Base-by-base conservation (phyloP, 2,113 vertebrate genomes). In the Osmerus mordax region DNA sequence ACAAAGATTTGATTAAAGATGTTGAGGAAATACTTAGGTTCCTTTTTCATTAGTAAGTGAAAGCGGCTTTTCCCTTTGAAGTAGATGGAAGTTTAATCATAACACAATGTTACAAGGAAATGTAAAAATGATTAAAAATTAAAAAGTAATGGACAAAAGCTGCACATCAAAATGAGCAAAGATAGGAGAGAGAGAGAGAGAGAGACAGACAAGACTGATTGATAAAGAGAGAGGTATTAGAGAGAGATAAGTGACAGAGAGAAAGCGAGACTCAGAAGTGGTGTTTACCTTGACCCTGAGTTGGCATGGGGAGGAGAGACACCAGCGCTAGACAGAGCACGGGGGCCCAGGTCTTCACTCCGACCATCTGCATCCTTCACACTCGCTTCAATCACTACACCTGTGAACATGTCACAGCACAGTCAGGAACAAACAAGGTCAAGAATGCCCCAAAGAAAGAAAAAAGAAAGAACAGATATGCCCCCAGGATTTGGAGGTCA, bases 261-360 rank as follows among this genome's bases (percentile, higher is more conserved):
- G 11, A 56, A 18, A 36, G 64, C 13, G 41, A 32, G 25, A 28
- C 25, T 28, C 52, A 2, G 0, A 6, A 59, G 28, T 7, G 18
- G 9, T 32, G 3, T 60, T 91, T 92, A 95, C 94, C 94, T 93
- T 94, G 93, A 74, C 87, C 80, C 67, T 86, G 84, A 47, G 86
- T 89, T 6, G 78, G 77, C 69, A 62, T 74, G 71, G 85, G 77
- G 79, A 91, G 85, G 28, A 87, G 88, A 76, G 72, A 3, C 32
- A 78, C 62, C 32, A 89, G 36, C 18, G 83, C 78, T 70, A 90
- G 52, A 78, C 91, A 76, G 59, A 81, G 71, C 74, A 91, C 77
- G 61, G 89, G 65, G 54, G 65, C 85, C 73, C 65, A 76, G 65
- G 73, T 85, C 67, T 83, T 11, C 70, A 64, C 67, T 2, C 18